A percentile compares a stretch with the other conserved stretches of the same genome.
Conservation (phyloP, 2,113 vertebrate genomes). For the Rhombomys opimus region DNA sequence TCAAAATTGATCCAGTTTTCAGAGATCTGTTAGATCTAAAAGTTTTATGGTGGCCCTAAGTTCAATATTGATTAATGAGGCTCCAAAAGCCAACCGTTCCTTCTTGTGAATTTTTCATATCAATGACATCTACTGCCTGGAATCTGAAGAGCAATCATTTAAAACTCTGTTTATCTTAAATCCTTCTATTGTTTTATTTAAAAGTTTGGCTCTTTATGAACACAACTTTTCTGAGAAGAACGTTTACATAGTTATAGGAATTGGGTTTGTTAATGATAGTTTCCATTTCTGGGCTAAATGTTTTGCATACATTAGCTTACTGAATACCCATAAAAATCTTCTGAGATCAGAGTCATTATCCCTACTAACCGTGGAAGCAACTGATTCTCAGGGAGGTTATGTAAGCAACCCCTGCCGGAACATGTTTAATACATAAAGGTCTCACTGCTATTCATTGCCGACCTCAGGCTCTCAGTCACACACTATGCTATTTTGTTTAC, state of each 20-base stretch:
- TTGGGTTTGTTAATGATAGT: slow-evolving; percentile 47
- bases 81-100: slow-evolving; percentile 56
- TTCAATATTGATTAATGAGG: neutral
- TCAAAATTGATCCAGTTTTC: slow-evolving; percentile 26
- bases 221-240: slow-evolving; percentile 49
- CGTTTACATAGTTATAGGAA: slow-evolving; percentile 52
- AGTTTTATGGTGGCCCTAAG: neutral
- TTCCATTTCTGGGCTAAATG: slow-evolving; percentile 37
- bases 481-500: neutral
- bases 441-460: neutral
- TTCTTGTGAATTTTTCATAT: slow-evolving; percentile 56
- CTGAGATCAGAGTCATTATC: slow-evolving; percentile 45
- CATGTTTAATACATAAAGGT: slow-evolving; percentile 16
- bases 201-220: slow-evolving; percentile 22
- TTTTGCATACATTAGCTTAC: slow-evolving; percentile 56
- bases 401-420: neutral
- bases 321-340: slow-evolving; percentile 45
- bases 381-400: slow-evolving; percentile 8
- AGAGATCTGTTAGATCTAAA: neutral
- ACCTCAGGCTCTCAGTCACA: neutral
- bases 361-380: slow-evolving; percentile 40
- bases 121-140: neutral
- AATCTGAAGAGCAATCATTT: slow-evolving; percentile 14
- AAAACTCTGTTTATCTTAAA: slow-evolving; percentile 51
- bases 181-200: slow-evolving; percentile 23